Conservation (phyloP, 2,113 vertebrate species). For the Marcusenius ussheri region DNA sequence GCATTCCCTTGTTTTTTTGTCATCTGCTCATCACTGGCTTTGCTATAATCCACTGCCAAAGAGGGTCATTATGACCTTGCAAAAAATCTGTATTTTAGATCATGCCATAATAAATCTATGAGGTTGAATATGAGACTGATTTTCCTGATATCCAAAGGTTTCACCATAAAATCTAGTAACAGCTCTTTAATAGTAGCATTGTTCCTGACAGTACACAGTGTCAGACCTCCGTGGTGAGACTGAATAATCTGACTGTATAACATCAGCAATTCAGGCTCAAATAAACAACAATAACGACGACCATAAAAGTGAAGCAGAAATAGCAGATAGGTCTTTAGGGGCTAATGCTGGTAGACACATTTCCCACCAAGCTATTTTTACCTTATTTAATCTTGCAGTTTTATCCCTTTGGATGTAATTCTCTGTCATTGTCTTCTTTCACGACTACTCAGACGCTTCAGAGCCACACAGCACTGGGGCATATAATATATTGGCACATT, state of each 20-base stretch:
- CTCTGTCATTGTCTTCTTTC: conserved; percentile 39
- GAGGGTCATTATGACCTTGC: background rate
- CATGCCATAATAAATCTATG: background rate
- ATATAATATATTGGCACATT: conserved; percentile 33
- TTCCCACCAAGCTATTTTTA: background rate
- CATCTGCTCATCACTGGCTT: background rate
- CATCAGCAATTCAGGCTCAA: background rate
- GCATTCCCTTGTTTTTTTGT: background rate
- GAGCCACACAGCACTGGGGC: conserved; percentile 35
- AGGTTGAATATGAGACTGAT: background rate
- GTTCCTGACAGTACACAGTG: background rate
- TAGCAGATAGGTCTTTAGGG: background rate
- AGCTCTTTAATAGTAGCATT: background rate
- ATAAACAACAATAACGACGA: background rate
- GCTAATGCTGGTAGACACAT: background rate
- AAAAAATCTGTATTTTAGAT: background rate
- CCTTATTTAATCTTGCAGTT: background rate
- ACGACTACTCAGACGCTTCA: conserved; percentile 28
- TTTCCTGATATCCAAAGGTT: background rate
- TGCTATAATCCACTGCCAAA: background rate
- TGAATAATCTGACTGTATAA: background rate
- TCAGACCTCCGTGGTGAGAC: background rate
- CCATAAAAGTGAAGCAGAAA: background rate
- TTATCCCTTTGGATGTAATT: conserved; percentile 13
- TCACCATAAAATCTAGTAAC: background rate